Evolutionary conservation across 2,113 vertebrate species (phyloP).

Genomic region (Brachyhypopomus gauderio): DNA sequence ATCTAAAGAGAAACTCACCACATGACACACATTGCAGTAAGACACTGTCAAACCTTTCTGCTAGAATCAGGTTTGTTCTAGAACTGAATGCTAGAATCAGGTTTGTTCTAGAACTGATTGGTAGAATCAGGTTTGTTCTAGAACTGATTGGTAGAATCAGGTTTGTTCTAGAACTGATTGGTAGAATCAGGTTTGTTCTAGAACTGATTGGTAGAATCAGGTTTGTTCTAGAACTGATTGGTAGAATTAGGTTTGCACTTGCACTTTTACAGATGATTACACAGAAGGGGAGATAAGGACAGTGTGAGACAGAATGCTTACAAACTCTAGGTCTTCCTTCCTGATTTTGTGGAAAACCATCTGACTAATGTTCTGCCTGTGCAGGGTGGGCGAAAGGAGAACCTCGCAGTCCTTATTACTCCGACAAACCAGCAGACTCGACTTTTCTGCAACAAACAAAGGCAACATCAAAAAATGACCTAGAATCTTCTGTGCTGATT

Average conservation of each 20-base stretch:
- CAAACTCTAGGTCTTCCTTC: conserved; percentile 90
- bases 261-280: not conserved
- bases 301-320: conserved; percentile 68
- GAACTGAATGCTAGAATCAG: not conserved
- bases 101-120: too few species aligned
- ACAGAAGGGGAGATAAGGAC: too few species aligned
- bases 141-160: too few species aligned
- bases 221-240: too few species aligned
- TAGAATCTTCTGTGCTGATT: not conserved
- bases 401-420: conserved; percentile 84
- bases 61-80: too few species aligned
- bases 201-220: too few species aligned
- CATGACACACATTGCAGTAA: not conserved
- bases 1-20: not conserved
- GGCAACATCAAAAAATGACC: not conserved
- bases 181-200: too few species aligned
- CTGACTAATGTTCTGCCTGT: conserved; percentile 91
- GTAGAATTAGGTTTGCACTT: not conserved
- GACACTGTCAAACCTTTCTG: not conserved
- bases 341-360: conserved; percentile 99
- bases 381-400: conserved; percentile 79
- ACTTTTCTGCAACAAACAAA: conserved; percentile 80
- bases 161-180: too few species aligned
- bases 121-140: too few species aligned
- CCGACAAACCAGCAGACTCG: conserved; percentile 91